phyloP scores from a whole-genome alignment of 1,140 invertebrate species.

The Tetragnatha versicolor region DNA sequence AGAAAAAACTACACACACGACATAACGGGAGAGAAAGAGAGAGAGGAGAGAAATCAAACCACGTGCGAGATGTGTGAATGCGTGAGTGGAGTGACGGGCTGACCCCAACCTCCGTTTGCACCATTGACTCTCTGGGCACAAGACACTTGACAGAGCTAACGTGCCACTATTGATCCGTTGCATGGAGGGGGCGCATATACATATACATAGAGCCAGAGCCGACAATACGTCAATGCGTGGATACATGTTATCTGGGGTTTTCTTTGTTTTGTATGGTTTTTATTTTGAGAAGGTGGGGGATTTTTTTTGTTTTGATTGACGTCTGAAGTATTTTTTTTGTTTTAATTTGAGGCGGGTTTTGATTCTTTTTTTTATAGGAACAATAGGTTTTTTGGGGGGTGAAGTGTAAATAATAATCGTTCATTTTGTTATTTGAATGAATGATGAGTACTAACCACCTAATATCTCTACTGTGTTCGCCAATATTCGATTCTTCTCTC shows the following conservation, averaged over 20 bases:
- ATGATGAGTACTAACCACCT: too few species aligned
- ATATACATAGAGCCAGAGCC: slow-evolving; percentile 32
- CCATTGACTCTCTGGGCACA: slow-evolving; percentile 51
- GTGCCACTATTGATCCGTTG: slow-evolving; percentile 49
- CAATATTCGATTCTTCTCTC: too few species aligned
- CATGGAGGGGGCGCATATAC: slow-evolving; percentile 17
- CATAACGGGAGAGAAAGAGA: background rate
- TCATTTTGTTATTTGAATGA: too few species aligned
- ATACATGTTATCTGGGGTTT: slow-evolving; percentile 24
- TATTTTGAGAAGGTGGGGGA: background rate
- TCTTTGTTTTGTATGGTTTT: background rate
- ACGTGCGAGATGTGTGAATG: slow-evolving; percentile 16
- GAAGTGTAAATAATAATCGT: too few species aligned
- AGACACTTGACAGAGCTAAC: slow-evolving; percentile 54
- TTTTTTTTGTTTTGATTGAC: background rate
- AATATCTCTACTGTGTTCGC: too few species aligned
- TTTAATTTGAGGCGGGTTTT: too few species aligned
- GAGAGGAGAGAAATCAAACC: slow-evolving; percentile 30
- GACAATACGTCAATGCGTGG: slow-evolving; percentile 48
- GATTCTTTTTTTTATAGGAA: too few species aligned
- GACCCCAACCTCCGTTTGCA: slow-evolving; percentile 51
- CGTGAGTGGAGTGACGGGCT: slow-evolving; percentile 45
- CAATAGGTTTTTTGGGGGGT: too few species aligned
- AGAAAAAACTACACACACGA: background rate
- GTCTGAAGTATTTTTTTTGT: too few species aligned